phyloP scores from a whole-genome alignment of 2,113 vertebrate genomes.

The Engystomops pustulosus region DNA sequence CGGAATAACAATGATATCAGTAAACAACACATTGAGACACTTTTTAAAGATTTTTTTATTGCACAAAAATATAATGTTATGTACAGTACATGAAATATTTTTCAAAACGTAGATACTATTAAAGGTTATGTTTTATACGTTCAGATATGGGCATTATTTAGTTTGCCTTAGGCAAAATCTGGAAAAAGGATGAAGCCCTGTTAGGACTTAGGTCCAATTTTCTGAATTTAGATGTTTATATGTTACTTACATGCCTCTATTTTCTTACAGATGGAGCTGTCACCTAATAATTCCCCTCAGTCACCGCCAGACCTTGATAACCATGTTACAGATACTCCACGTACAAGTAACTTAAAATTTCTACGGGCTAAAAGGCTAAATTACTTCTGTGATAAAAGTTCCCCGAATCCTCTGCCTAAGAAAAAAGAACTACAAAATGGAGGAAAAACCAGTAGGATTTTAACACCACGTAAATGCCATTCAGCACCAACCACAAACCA shows the following conservation, averaged over 20 bases:
- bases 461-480: slow-evolving; percentile 28
- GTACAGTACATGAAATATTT: too few species aligned
- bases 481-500: slow-evolving; percentile 22
- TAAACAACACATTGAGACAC: too few species aligned
- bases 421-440: neutral
- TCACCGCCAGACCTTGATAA: slow-evolving; percentile 28
- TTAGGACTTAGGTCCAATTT: too few species aligned
- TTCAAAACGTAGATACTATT: too few species aligned
- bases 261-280: slow-evolving; percentile 57
- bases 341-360: slow-evolving; percentile 50
- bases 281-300: neutral
- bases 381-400: slow-evolving; percentile 58
- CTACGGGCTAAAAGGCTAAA: slow-evolving; percentile 50
- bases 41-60: too few species aligned
- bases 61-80: too few species aligned
- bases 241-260: neutral
- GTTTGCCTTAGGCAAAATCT: too few species aligned
- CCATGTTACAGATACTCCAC: slow-evolving; percentile 46
- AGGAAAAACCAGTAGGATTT: neutral
- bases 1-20: too few species aligned
- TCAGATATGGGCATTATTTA: too few species aligned
- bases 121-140: too few species aligned
- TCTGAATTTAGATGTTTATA: too few species aligned
- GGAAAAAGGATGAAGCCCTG: too few species aligned
- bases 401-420: neutral